phyloP scores from a whole-genome alignment of 2,888 invertebrate species.

The Nysson spinosus region DNA sequence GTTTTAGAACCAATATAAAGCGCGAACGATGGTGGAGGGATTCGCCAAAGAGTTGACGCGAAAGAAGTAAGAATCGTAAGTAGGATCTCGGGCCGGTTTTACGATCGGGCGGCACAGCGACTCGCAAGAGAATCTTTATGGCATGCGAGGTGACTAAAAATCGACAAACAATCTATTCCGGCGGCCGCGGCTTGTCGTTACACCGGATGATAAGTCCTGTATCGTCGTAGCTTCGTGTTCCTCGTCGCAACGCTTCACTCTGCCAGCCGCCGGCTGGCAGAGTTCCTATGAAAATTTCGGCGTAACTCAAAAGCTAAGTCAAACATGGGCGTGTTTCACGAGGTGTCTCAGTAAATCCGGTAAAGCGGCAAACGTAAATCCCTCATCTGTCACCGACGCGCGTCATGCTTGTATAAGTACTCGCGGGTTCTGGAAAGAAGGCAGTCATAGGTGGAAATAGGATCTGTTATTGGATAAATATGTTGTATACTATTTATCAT shows the following conservation, averaged over 20 bases:
- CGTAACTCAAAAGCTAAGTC: conserved; percentile 75
- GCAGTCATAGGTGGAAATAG: no score
- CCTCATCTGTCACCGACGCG: conserved; percentile 52
- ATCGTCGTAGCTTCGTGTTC: conserved; percentile 39
- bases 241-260: conserved; percentile 17
- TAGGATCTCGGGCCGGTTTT: no score
- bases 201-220: conserved; percentile 59
- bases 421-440: no score
- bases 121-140: conserved; percentile 60
- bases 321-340: conserved; percentile 76
- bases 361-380: conserved; percentile 62
- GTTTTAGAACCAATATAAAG: no score
- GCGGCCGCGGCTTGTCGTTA: conserved; percentile 56
- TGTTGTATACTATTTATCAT: no score
- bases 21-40: no score
- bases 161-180: conserved; percentile 72
- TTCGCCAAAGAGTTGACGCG: no score
- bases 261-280: conserved; percentile 54
- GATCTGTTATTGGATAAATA: no score
- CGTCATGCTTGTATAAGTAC: conserved; percentile 56
- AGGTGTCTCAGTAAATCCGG: conserved; percentile 71
- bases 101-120: conserved; percentile 46
- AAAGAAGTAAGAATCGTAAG: background rate
- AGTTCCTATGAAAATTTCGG: conserved; percentile 75
- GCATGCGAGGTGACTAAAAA: conserved; percentile 67